Evolutionary conservation across 2,888 invertebrate species (phyloP), one percentile per base, ranked within the genome.

Genomic region (Clitarchus hookeri): DNA sequence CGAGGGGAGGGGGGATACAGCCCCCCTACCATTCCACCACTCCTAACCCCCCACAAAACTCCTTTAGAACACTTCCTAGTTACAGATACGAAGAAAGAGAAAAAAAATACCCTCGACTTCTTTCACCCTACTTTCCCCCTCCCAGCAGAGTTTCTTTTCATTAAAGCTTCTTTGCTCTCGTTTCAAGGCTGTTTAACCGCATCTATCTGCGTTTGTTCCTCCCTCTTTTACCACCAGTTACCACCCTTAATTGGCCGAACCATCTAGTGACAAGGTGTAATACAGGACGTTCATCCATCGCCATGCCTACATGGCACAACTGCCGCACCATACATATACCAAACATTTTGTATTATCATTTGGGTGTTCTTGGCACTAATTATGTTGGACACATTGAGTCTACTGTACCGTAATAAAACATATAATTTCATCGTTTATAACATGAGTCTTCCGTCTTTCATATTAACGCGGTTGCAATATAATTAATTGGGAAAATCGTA

Each of bases 1-100:
- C 23, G 44, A n/a, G 12, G 27, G 82, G 82, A 26, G 36, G 0
- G 27, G 12, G 13, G 19, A 23, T 27, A 19, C 82, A 82, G 44
- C 8, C 82, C 82, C 82, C 79, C 23, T 27, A 23, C 79, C 26
- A 6, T n/a, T 9, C 27, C 82, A 27, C 82, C 27, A 79, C 79
- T 23, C 79, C 79, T 79, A 79, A 26, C 27, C 79, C 82, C 82
- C 13, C 82, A 23, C 82, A 82, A 82, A 85, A 44, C 79, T 78
- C n/a, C 84, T 65, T 54, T 77, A 84, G 26, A 84, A 77, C 84
- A 84, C 78, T 84, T 84, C 23, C 84, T 77, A 84, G 77, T 85
- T 85, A 85, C 77, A 78, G 85, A 79, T 78, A 79, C 44, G 44
- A 82, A 44, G 82, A 36, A 44, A 82, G 44, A 44, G 44, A 27